Evolutionary conservation across 2,888 invertebrate species (phyloP), one percentile per base, ranked within the genome.

Genomic region (Lathronympha strigana): DNA sequence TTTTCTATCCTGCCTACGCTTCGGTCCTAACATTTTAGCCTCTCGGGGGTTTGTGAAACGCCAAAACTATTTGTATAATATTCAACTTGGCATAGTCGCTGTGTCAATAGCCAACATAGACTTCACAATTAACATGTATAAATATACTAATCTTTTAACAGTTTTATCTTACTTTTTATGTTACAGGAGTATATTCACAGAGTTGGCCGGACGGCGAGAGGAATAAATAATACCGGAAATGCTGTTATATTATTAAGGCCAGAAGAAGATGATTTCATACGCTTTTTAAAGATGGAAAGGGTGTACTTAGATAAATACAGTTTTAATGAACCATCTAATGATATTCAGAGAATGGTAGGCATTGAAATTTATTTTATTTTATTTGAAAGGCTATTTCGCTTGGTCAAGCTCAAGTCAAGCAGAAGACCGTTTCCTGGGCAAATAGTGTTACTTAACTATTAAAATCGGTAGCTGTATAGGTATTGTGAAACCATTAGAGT

Each of bases 151-250:
- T 9, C 11, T 36, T n/a, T n/a, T n/a, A n/a, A n/a, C 5, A 43
- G 1, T 19, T 15, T 19, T 43, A 43, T 8, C 8, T 43, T 15
- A 9, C 11, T 19, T 23, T 47, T n/a, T 1, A 17, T n/a, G 67
- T 87, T 92, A 25, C 79, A 97, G 95, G 99, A 99, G 93, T 99
- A 99, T 81, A 99, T 99, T 78, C 99, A 99, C 90, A 94, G 99
- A 76, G 98, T 99, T 19, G 99, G 99, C 17, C 94, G 99, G 77
- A 99, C 99, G 11, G 99, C 99, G 2, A 94, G 99, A 73, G 99
- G 99, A 13, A 95, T 96, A 73, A 97, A 97, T 53, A 96, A 95
- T 57, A 95, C 94, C 63, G 99, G 99, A 0, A 96, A 97, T 86
- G 99, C 99, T 0, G 93, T 99, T n/a, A 93, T 99, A 53, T 95